Base-by-base conservation (phyloP, 2,113 vertebrate genomes). In the Scopus umbretta region DNA sequence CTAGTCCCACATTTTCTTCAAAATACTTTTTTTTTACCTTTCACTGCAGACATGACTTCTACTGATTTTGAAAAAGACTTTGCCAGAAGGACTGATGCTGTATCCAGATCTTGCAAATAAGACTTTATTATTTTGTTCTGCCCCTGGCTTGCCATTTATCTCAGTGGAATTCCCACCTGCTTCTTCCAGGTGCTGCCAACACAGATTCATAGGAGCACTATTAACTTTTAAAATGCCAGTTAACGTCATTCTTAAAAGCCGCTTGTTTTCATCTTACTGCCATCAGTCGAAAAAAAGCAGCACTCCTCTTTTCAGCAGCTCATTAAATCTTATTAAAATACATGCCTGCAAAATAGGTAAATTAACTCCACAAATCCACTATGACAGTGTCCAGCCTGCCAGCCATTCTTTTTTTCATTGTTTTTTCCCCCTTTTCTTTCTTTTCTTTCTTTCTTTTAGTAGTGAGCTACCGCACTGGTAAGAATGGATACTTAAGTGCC, bases 321-420 rank as follows among this genome's bases (percentile, higher is more conserved):
- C 91, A 92, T 94, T 96, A 95, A 81, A 87, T 87, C 86, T 94
- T 81, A 94, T 76, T 92, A 94, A 95, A 97, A 97, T 89, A 91
- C 36, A 75, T 92, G 88, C 27, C 52, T 75, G 65, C 82, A 91
- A 94, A 89, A 85, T 42, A 94, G 70, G 83, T 89, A 85, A 96
- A 92, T 94, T 81, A 92, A 91, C 73, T 89, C 56, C 70, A 94
- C 43, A 97, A 95, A 89, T 87, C 76, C 8, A 3, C 59, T 84
- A 61, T 94, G 95, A 92, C 68, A 86, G n/a, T 80, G 85, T 91
- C 80, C 91, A 92, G 62, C 38, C 32, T 73, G 38, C 49, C 89
- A 92, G 58, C 55, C 62, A 34, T 49, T 61, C 55, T 76, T 71
- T 79, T 79, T 73, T 36, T 40, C 1, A 0, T 52, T 22, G 3